These are phyloP conservation scores for Sternarchorhynchus goeldii DNA, from an alignment of 2,797 vertebrate species.

Conservation along the genomic window DNA sequence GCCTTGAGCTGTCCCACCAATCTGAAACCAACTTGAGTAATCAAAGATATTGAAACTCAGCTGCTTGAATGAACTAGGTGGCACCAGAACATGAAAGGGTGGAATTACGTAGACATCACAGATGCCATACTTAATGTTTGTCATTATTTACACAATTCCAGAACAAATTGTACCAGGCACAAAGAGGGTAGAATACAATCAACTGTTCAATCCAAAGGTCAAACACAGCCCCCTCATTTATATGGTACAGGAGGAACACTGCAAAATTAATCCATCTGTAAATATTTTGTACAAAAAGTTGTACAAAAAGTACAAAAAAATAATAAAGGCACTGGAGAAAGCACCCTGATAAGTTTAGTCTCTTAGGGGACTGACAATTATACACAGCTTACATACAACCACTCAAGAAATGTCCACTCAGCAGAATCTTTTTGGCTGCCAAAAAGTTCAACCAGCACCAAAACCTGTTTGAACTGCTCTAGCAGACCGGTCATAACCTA, in stretches of 20 bases:
- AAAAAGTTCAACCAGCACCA: conserved; percentile 10
- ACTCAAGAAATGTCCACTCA: neutral
- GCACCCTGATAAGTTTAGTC: conserved; percentile 6
- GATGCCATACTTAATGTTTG: neutral
- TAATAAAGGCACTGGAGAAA: neutral
- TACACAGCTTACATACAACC: neutral
- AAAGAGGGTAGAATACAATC: conserved; percentile 1
- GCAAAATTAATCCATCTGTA: conserved; percentile 24
- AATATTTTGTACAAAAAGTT: conserved; percentile 22
- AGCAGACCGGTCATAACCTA: neutral
- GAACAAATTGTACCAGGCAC: conserved; percentile 7
- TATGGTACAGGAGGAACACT: conserved; percentile 21
- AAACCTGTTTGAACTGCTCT: neutral
- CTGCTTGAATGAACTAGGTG: neutral
- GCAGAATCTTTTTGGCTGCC: neutral
- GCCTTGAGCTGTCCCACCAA: neutral
- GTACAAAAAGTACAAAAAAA: no score
- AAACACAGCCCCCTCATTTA: neutral
- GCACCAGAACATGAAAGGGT: neutral
- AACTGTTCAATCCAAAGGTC: conserved; percentile 10
- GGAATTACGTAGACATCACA: neutral
- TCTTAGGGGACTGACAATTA: neutral
- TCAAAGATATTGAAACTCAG: neutral
- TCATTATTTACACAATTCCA: conserved; percentile 5
- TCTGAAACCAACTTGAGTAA: neutral